Base-by-base conservation (phyloP, 2,888 invertebrate species). In the Stenchaetothrips biformis region DNA sequence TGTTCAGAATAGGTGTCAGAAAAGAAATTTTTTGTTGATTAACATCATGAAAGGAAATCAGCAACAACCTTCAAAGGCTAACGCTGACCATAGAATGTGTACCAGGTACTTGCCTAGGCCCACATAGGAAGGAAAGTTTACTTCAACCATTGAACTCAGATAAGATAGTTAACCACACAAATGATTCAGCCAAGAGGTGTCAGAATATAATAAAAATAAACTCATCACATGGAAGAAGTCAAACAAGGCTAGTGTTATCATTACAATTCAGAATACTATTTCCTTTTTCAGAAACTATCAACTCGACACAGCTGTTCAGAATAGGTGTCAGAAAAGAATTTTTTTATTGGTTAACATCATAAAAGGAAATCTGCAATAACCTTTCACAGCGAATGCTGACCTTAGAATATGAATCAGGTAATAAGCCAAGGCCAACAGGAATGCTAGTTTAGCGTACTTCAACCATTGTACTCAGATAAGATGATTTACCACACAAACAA, bases 101-200 rank as follows among this genome's bases (percentile, higher is more conserved):
- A 37, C 37, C 37, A 37, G 37, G 1, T 4, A 37, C 1, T 37
- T 2, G 37, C 37, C 37, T 37, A 37, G 4, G 37, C 37, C 2
- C 1, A 37, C n/a, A n/a, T 37, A 37, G 37, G 4, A 37, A 37
- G 1, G 37, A 2, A 2, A 37, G 4, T 2, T 37, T 37, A 37
- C 37, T 37, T 37, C 37, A 37, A 18, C 13, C 16, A 13, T 13
- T 13, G 7, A 77, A 13, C 0, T 47, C 77, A 80, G 79, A 78
- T 62, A 37, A 80, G 53, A 16, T 59, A 48, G 25, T 27, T 81
- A 82, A 81, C 80, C 82, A 83, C 78, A 78, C 9, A 37, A 79
- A 80, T 79, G 59, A 82, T 85, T 87, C 86, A 87, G 88, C 87
- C 87, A 89, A 89, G 89, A 89, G 87, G 89, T 89, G 88, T 89